Base-by-base conservation (phyloP, 2,113 vertebrate genomes). In the Brachyhypopomus occidentalis region DNA sequence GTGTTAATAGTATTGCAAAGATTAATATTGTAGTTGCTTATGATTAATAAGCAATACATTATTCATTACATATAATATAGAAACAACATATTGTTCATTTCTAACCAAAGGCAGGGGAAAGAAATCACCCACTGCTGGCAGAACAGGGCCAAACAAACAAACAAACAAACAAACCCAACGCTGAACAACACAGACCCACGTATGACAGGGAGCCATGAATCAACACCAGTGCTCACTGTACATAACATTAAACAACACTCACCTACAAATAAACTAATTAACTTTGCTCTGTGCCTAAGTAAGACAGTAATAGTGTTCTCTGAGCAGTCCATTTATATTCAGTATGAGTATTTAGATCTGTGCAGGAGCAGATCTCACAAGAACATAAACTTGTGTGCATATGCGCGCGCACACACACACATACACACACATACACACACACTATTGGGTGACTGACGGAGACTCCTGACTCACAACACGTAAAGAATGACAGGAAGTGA, bases 391-490 rank as follows among this genome's bases (percentile, higher is more conserved):
- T 11, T 14, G 12, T 14, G 12, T 14, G 5, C 9, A 9, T 41
- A 9, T 41, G 48, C 22, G 17, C 41, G 19, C 83, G 84, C 80
- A 86, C 80, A 86, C 66, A 72, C 79, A 41, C 71, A 80, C 83
- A 84, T 81, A 64, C 75, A 77, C 62, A 55, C 75, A 36, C 36
- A 64, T 23, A 66, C 69, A 80, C 82, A 86, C 38, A 34, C 27
- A 16, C 45, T 86, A n/a, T 11, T 11, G 58, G 4, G 19, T 38
- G 36, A 70, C 8, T 41, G 8, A 22, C 20, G 2, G 66, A 34
- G 19, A 8, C 22, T 2, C 3, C 64, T 34, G n/a, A 38, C 30
- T 38, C 34, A 38, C 17, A 5, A 34, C 63, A 16, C 9, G 8
- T 2, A 7, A 16, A 5, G 19, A 52, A 52, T 52, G 12, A 8